Base-by-base conservation (phyloP, 1,140 invertebrate genomes). In the Drosophila auraria region DNA sequence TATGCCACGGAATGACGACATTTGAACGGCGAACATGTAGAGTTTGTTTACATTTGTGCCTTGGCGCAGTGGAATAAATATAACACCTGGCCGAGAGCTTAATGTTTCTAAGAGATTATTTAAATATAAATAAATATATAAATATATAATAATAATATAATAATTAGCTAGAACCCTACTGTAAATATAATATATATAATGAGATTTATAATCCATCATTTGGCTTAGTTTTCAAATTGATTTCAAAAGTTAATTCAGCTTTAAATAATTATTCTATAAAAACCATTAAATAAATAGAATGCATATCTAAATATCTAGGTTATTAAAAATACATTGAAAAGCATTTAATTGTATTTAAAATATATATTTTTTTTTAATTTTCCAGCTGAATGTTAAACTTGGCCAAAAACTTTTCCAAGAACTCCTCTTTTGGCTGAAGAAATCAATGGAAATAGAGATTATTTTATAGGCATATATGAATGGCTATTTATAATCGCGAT, bases 1-100 rank as follows among this genome's bases (percentile, higher is more conserved):
- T 53, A 23, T 64, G 59, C 45, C 45, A 36, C 47, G 38, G 30
- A 69, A 69, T 69, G 33, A 69, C 65, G 60, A 69, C 65, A 64
- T 69, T 63, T 69, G 45, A 27, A 40, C 17, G 49, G 59, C 20
- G 36, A 44, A 50, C 44, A 47, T 60, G n/a, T 60, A 14, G 56
- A 36, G 8, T 38, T 64, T 69, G 59, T 69, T 69, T 69, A 69
- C 59, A 36, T 27, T 63, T 50, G 25, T 68, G 57, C n/a, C 45
- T 15, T 36, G 15, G 15, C 33, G 44, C 9, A 62, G 23, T 12
- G 7, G 33, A 23, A 30, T 33, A 62, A 63, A 49, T 62, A 17
- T 14, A 62, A 14, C 53, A 33, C 27, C 20, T 58, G 17, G 15
- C 42, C 42, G 30, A 53, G 15, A 17, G 20, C 15, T 25, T 5